Conservation (phyloP, 2,888 invertebrate species). For the Thera obeliscata region DNA sequence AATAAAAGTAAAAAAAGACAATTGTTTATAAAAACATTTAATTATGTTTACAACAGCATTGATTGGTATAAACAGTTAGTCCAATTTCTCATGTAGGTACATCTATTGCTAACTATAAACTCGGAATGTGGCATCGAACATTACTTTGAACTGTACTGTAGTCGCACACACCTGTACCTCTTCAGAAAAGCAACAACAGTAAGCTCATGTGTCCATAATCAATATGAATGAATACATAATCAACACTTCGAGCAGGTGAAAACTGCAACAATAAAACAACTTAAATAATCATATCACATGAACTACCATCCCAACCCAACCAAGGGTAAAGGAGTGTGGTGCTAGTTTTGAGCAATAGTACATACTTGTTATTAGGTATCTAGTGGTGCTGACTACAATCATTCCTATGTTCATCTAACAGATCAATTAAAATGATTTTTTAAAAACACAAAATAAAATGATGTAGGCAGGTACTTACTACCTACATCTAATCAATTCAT, state of each 20-base stretch:
- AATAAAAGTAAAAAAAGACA: neutral
- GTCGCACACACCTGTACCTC: slow-evolving; percentile 11
- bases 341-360: slow-evolving; percentile 25
- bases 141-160: slow-evolving; percentile 23
- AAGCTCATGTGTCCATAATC: neutral
- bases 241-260: neutral
- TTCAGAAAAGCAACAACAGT: neutral
- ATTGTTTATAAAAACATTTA: slow-evolving; percentile 63
- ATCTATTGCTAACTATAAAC: slow-evolving; percentile 24
- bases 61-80: slow-evolving; percentile 61
- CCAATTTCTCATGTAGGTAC: slow-evolving; percentile 38
- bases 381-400: slow-evolving; percentile 10
- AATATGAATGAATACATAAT: slow-evolving; percentile 7
- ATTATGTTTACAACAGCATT: slow-evolving; percentile 72
- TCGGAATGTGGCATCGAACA: slow-evolving; percentile 45
- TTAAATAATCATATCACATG: neutral
- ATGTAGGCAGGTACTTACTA: neutral
- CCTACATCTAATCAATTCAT: neutral
- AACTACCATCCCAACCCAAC: neutral
- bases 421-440: slow-evolving; percentile 27
- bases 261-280: neutral
- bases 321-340: neutral
- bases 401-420: slow-evolving; percentile 25
- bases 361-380: slow-evolving; percentile 12
- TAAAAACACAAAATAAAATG: neutral